Evolutionary conservation across 2,113 vertebrate species (phyloP), one percentile per base, ranked within the genome.

Genomic region (Grammomys surdaster): DNA sequence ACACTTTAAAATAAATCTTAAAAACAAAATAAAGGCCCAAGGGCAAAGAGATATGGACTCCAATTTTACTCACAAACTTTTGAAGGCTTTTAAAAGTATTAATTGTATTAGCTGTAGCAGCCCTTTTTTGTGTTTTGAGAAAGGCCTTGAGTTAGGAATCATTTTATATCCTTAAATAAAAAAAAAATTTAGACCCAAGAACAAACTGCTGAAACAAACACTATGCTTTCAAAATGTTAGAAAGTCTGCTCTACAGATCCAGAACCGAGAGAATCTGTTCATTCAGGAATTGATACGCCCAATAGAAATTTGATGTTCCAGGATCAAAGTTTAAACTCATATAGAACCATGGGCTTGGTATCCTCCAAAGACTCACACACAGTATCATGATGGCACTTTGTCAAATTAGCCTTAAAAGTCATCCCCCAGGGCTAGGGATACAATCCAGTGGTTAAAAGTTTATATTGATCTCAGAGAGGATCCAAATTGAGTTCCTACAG

Each of bases 111-210:
- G 12, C 20, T 11, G 70, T 89, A 88, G 33, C 54, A 86, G 12
- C 36, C 33, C 63, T 1, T 40, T 48, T 94, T 51, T 51, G 51
- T 51, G 51, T 51, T 95, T 93, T 56, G 56, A 86, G 51, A 40
- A 86, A 80, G 2, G 46, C 1, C 19, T 94, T 60, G 43, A 22
- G 1, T 77, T 70, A 28, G 16, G 36, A 86, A 56, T 75, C 60
- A 94, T 73, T 40, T 33, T 96, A 46, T 5, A 93, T 51, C 51
- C 46, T 92, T 65, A 94, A 88, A 51, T 51, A 51, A 82, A 90
- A 33, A 91, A 26, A 63, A 63, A 24, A 26, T 14, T 51, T 85
- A 54, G 6, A 63, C 84, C 40, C 31, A 48, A 43, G 88, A 65
- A 69, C 17, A 19, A 72, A 28, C 77, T 87, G 28, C 28, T 76